A percentile compares a stretch with the other conserved stretches of the same genome.
phyloP scores from a whole-genome alignment of 2,113 vertebrate genomes.

The Mesocricetus auratus region DNA sequence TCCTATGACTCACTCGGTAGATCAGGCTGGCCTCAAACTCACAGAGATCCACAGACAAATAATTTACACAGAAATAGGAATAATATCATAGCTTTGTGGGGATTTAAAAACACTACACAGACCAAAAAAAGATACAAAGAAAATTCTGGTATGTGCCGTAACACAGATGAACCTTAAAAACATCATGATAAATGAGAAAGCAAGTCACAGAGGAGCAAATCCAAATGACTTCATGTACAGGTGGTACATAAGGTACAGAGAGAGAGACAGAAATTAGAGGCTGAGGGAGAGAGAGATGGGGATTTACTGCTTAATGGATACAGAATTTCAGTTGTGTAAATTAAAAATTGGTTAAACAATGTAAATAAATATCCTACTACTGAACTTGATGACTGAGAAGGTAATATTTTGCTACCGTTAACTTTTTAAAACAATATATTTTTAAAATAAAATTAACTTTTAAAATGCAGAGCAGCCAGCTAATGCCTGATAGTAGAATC shows the following conservation, averaged over 20 bases:
- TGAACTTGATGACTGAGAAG: neutral
- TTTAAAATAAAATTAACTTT: neutral
- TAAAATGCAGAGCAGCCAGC: neutral
- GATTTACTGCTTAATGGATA: neutral
- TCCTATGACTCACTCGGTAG: no score
- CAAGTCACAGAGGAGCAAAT: neutral
- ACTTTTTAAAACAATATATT: neutral
- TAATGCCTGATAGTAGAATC: neutral
- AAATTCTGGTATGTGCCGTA: neutral
- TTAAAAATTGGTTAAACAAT: neutral
- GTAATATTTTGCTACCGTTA: neutral
- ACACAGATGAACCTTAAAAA: neutral
- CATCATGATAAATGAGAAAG: neutral
- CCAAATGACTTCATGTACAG: neutral
- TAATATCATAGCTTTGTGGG: neutral
- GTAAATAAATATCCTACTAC: neutral
- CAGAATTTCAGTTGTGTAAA: neutral
- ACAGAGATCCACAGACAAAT: neutral
- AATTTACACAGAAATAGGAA: slow-evolving; percentile 26
- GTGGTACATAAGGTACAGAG: neutral
- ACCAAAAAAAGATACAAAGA: neutral
- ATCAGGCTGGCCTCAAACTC: no score
- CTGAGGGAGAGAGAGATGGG: neutral
- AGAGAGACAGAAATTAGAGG: neutral
- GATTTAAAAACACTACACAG: neutral